A percentile compares a stretch with the other conserved stretches of the same genome.
These are phyloP conservation scores for Pollachius pollachius DNA, from an alignment of 2,113 vertebrate genomes.

Conservation along the genomic window DNA sequence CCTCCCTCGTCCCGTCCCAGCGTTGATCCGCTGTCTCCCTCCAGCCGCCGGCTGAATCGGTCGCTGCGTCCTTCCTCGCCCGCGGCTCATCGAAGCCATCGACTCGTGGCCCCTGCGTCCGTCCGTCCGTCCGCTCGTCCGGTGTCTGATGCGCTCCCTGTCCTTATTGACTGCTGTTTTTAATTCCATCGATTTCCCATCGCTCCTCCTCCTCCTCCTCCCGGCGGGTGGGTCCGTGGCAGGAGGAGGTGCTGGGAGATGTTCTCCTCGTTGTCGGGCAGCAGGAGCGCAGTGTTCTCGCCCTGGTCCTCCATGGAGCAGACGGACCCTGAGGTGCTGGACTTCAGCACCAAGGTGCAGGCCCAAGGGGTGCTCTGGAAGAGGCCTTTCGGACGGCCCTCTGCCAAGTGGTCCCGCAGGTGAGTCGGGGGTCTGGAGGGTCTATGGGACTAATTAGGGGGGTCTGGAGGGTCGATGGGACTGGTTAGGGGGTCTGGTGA, in stretches of 20 bases:
- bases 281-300: constrained; percentile 68
- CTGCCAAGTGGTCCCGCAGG: constrained; percentile 95
- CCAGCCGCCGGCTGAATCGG: constrained; percentile 63
- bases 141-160: constrained; percentile 2
- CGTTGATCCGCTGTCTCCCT: constrained; percentile 33
- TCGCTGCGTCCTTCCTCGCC: constrained; percentile 62
- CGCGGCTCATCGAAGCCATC: constrained; percentile 61
- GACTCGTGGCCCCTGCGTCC: constrained; percentile 9
- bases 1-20: constrained; percentile 10
- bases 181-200: constrained; percentile 25
- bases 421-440: constrained; percentile 51
- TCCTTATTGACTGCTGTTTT: constrained; percentile 53
- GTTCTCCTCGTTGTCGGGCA: constrained; percentile 58
- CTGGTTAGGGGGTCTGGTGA: too few species aligned
- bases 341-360: constrained; percentile 98
- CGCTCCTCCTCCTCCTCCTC: not conserved
- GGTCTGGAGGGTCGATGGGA: too few species aligned
- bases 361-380: constrained; percentile 96
- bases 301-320: constrained; percentile 91
- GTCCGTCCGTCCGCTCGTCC: not conserved
- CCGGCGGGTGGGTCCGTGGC: constrained; percentile 17
- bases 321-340: constrained; percentile 83
- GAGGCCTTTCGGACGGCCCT: constrained; percentile 89
- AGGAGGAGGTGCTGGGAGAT: constrained; percentile 40
- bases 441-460: not conserved